Evolutionary conservation across 2,113 vertebrate genomes (phyloP), one percentile per base, ranked within the genome.

Genomic region (Pithys albifrons): DNA sequence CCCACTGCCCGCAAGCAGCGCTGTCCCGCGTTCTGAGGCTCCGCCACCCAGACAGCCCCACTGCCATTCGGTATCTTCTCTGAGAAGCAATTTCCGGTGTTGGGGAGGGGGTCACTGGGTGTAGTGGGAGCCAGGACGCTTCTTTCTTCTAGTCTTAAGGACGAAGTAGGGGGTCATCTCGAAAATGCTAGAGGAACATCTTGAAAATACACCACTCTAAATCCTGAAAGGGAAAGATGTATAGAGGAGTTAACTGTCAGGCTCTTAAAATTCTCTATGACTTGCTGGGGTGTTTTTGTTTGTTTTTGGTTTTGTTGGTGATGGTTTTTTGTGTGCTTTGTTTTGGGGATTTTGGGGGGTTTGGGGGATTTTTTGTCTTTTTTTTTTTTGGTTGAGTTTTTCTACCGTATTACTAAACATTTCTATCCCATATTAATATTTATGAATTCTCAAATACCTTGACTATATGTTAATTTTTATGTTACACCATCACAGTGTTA

Each of bases 401-500:
- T 49, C 8, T 27, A 39, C 18, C 3, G 0, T 28, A 23, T 88
- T 41, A 14, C 18, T 81, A 57, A 72, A 71, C 2, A 48, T 75
- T 87, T 91, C 5, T 19, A 76, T 27, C 15, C 4, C 59, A 75
- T 52, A 14, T 11, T 71, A 71, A 37, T 20, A 64, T 85, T 64
- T 83, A 27, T 0, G 0, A 29, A 37, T 66, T 85, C 48, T 70
- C 64, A 64, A 86, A 43, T 43, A 12, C 14, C 76, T 74, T 35
- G 57, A 17, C 15, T 31, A 31, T 11, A 5, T 23, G 23, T 5
- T 41, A 33, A 18, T 52, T 57, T 66, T 76, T 33, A 19, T 18
- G 25, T 29, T 58, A 13, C 2, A 4, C 0, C 0, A 59, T n/a
- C 19, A 77, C 11, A 18, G 24, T 1, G 1, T n/a, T 86, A 59